Evolutionary conservation across 2,888 invertebrate genomes (phyloP).

Genomic region (Listrodromus nycthemerus): DNA sequence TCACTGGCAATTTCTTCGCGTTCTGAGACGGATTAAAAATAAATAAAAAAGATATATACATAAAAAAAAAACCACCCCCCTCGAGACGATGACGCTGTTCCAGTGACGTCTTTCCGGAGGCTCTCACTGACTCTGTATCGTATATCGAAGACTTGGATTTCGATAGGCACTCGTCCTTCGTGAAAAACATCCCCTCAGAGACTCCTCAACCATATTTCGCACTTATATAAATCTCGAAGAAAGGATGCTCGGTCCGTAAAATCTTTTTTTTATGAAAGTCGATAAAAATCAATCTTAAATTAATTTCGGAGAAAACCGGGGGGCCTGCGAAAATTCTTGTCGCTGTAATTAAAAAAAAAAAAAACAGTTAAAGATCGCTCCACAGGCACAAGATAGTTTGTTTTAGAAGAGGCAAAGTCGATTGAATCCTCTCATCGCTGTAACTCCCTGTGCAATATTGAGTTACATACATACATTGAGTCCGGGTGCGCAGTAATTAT

Average conservation of each 20-base stretch:
- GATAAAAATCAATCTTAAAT: not conserved
- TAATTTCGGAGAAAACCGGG: not conserved
- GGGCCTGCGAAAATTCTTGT: not conserved
- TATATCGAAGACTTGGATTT: not conserved
- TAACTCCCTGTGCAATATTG: constrained; percentile 4
- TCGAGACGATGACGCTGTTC: constrained; percentile 39
- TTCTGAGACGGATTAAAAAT: constrained; percentile 49
- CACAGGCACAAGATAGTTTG: constrained; percentile 30
- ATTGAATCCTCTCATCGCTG: constrained; percentile 20
- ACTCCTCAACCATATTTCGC: no score
- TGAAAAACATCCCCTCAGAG: no score
- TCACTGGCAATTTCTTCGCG: constrained; percentile 45
- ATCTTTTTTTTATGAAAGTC: not conserved
- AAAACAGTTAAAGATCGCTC: constrained; percentile 37
- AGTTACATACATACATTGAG: constrained; percentile 23
- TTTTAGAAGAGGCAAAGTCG: constrained; percentile 19
- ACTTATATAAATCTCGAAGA: not conserved
- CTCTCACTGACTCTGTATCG: not conserved
- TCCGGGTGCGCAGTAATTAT: not conserved
- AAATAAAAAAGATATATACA: constrained; percentile 28
- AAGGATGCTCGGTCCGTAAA: not conserved
- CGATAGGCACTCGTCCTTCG: not conserved
- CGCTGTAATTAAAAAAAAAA: not conserved
- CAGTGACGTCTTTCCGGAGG: constrained; percentile 11
- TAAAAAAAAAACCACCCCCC: not conserved